Evolutionary conservation across 1,140 invertebrate species (phyloP).

Genomic region (Diplogasteroides magnus): DNA sequence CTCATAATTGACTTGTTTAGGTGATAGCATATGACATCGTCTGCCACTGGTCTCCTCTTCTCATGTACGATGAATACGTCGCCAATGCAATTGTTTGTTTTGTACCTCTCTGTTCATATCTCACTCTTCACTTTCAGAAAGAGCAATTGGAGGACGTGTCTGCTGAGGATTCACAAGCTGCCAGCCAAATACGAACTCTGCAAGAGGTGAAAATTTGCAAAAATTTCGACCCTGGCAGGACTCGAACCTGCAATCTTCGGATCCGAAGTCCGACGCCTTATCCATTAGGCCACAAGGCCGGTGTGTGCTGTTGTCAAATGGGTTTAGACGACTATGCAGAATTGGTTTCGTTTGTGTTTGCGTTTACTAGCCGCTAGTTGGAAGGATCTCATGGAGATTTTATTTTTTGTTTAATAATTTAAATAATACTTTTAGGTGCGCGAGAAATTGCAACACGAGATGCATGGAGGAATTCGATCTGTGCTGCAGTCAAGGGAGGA

Average conservation of each 20-base stretch:
- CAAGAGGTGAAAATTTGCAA: neutral
- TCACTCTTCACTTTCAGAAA: conserved; percentile 31
- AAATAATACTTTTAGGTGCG: neutral
- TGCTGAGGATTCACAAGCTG: conserved; percentile 35
- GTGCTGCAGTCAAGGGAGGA: conserved; percentile 25
- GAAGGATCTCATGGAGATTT: no score
- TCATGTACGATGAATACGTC: conserved; percentile 59
- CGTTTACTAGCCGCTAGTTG: neutral
- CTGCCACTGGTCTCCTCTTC: conserved; percentile 66
- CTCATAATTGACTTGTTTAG: no score
- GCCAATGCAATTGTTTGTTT: conserved; percentile 46
- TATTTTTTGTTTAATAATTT: no score
- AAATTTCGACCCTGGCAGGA: conserved; percentile 1
- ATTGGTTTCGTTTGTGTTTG: neutral
- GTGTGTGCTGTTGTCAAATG: neutral
- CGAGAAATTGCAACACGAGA: conserved; percentile 10
- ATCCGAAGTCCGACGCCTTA: conserved; percentile 1
- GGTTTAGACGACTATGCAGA: neutral
- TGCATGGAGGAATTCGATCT: conserved; percentile 30
- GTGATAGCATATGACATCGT: conserved; percentile 74
- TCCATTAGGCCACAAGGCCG: conserved; percentile 1
- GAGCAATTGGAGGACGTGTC: conserved; percentile 41
- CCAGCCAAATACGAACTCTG: neutral
- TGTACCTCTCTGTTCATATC: neutral
- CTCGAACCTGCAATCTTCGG: conserved; percentile 1